These are phyloP conservation scores for Antitype chi DNA, from an alignment of 2,888 invertebrate species.

Conservation along the genomic window DNA sequence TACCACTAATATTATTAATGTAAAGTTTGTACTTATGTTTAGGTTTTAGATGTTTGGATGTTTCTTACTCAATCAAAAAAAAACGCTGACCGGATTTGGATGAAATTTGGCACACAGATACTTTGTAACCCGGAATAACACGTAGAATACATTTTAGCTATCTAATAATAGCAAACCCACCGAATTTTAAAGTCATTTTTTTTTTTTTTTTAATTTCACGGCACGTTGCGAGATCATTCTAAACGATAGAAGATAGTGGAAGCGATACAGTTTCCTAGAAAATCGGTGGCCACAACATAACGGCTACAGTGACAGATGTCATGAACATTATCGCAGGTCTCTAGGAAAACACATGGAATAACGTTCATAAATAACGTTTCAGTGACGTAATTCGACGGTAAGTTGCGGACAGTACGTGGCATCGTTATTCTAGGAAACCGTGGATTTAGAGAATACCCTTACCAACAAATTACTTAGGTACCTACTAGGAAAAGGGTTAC, in stretches of 20 bases:
- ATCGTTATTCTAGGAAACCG: neutral
- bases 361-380: neutral
- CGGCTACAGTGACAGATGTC: neutral
- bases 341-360: neutral
- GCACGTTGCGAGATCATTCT: neutral
- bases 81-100: too few species aligned
- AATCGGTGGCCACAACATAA: too few species aligned
- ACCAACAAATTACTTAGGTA: too few species aligned
- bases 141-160: too few species aligned
- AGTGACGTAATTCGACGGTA: neutral
- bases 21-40: too few species aligned
- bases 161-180: neutral
- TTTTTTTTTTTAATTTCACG: neutral
- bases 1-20: too few species aligned
- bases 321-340: neutral
- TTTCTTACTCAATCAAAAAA: too few species aligned
- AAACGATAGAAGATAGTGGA: too few species aligned
- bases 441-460: neutral
- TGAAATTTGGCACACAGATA: too few species aligned
- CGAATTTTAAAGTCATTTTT: neutral
- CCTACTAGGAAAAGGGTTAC: neutral
- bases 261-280: neutral
- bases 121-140: too few species aligned
- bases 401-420: too few species aligned
- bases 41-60: too few species aligned